These are phyloP conservation scores for Callocephalon fimbriatum DNA, from an alignment of 2,113 vertebrate species.

Conservation along the genomic window DNA sequence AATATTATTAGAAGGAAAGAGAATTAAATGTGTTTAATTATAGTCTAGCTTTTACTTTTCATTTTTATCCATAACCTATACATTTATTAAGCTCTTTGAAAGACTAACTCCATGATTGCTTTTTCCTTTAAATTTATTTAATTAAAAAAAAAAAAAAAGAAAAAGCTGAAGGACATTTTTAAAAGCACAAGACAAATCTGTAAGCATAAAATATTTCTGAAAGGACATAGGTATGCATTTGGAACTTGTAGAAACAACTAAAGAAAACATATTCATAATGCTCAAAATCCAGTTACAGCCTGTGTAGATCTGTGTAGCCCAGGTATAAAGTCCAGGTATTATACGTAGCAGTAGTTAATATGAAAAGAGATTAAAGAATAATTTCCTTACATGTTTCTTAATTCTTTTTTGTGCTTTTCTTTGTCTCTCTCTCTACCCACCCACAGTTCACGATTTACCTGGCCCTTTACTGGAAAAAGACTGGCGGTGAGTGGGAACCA, in stretches of 20 bases:
- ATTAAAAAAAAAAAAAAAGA: not conserved
- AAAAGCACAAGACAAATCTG: not conserved
- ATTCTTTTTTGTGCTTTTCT: not conserved
- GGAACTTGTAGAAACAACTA: not conserved
- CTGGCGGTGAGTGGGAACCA: rapidly evolving
- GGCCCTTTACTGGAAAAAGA: not conserved
- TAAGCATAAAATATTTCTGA: not conserved
- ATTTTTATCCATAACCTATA: not conserved
- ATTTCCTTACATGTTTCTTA: not conserved
- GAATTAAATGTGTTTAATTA: not conserved
- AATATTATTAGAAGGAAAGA: not conserved
- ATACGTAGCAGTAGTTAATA: not conserved
- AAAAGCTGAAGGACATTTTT: not conserved
- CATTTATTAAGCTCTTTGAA: not conserved
- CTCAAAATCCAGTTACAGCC: not conserved
- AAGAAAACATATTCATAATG: not conserved
- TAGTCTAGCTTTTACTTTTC: not conserved
- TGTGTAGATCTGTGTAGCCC: not conserved
- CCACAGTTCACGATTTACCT: not conserved
- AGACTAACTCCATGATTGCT: not conserved
- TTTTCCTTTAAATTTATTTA: not conserved
- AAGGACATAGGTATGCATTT: not conserved
- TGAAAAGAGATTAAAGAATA: not conserved
- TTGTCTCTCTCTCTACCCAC: not conserved
- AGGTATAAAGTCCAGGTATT: not conserved